Evolutionary conservation across 2,888 invertebrate genomes (phyloP), one percentile per base, ranked within the genome.

Genomic region (Merodon equestris): DNA sequence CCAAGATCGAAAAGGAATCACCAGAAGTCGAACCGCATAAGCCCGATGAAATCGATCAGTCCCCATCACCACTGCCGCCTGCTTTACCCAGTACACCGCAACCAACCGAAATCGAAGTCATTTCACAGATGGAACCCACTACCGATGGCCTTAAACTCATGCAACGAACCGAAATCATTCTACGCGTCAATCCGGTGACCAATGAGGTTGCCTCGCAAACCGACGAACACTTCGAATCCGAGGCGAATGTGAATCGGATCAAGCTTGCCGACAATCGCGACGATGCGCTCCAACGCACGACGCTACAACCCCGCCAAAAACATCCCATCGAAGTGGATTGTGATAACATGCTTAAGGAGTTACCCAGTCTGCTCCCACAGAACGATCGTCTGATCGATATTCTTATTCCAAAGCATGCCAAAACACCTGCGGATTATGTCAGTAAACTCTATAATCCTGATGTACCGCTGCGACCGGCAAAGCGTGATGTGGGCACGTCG

Each of bases 251-350:
- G 57, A 81, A 81, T 81, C 72, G 85, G 73, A 81, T 83, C 45
- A 83, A 82, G 9, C 72, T 85, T 4, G 83, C 83, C 12, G 83
- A 83, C 14, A 83, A 71, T 54, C 82, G 83, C 18, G 81, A 82
- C 27, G 82, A 83, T 38, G 75, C 68, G 9, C 38, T 57, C 0
- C 82, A 82, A 34, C 84, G 86, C 45, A 88, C 87, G 9, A 88
- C 87, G 1, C 79, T 87, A 40, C 87, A 88, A 42, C 90, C 90
- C 1, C 90, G 93, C 77, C 91, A 91, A 84, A 93, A 92, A 83
- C 89, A 92, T 48, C 91, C 92, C 82, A 95, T 95, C 86, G 95
- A 95, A 88, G 91, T 94, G 83, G 95, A 94, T 84, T 95, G 94
- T 89, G 95, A 95, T 85, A 91, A 92, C 84, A 90, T 94, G 81